Evolutionary conservation across 1,140 invertebrate genomes (phyloP).

Genomic region (Bombus sylvicola): DNA sequence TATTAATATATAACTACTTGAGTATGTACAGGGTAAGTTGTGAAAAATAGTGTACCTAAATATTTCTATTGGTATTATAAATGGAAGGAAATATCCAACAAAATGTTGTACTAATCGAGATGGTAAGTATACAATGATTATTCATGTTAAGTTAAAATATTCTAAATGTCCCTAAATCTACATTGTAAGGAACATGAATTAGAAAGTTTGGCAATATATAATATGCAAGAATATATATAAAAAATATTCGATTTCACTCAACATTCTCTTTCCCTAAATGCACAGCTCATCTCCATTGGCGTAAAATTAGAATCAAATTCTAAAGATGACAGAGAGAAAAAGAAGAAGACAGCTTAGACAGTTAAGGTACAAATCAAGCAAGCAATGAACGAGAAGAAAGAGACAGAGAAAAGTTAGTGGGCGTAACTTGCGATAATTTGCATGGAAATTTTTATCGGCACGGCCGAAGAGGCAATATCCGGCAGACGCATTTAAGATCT

Average conservation of each 20-base stretch:
- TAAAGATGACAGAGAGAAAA: not conserved
- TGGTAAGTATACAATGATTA: not conserved
- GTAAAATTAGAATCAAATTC: conserved; percentile 23
- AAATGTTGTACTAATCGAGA: not conserved
- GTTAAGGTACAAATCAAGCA: not conserved
- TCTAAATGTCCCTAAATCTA: not conserved
- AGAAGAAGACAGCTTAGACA: conserved; percentile 17
- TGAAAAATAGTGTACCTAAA: not conserved
- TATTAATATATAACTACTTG: not conserved
- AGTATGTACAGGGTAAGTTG: no score
- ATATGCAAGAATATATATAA: not conserved
- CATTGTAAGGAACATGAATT: not conserved
- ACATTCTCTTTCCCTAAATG: not conserved
- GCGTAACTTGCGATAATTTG: conserved; percentile 74
- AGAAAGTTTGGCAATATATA: not conserved
- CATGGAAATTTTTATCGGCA: conserved; percentile 75
- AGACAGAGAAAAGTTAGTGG: conserved; percentile 52
- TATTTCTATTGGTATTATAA: not conserved
- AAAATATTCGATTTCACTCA: not conserved
- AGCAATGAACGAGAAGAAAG: not conserved
- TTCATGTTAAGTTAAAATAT: not conserved
- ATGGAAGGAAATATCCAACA: not conserved
- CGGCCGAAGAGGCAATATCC: conserved; percentile 70
- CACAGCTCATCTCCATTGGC: not conserved
- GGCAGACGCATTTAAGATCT: conserved; percentile 72